Base-by-base conservation (phyloP, 2,113 vertebrate species). In the Ctenodactylus gundi region DNA sequence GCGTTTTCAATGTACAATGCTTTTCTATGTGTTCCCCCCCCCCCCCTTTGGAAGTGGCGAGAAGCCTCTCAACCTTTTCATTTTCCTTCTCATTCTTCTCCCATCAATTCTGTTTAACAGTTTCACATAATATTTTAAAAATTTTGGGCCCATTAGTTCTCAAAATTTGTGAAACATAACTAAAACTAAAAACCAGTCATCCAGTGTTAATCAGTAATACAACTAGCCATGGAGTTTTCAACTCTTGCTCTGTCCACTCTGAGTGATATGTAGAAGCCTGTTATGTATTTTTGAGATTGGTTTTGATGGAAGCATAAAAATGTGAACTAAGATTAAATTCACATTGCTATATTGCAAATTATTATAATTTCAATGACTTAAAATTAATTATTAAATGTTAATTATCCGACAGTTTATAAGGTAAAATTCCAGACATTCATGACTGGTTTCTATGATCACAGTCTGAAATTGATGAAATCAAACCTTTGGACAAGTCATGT, bases 91-190 rank as follows among this genome's bases (percentile, higher is more conserved):
- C 13, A 2, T 46, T 34, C 17, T 29, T 15, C 53, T n/a, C 6
- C 1, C 29, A 25, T 0, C 46, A n/a, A n/a, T 12, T 31, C 57
- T n/a, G n/a, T 70, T 60, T 60, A 86, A 60, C 0, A 90, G 53
- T 46, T 39, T 64, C 7, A n/a, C 84, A 80, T 44, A 34, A 46
- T 57, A 65, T 4, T 60, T 44, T 80, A 17, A 68, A 78, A 88
- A 67, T 86, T 78, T 73, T 9, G 83, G 18, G 2, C 41, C 25
- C 13, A 29, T 67, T 80, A 80, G 18, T 6, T 15, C 12, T 55
- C 36, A 85, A 93, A 51, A 12, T 57, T 14, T n/a, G 23, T 80
- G 53, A 88, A 76, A 34, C 3, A 78, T n/a, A 85, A 85, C 76
- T 80, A 75, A 75, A 90, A 84, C 15, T 10, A 21, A 84, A 89